Percentiles rank a stretch among this genome's conserved stretches.
These are phyloP conservation scores for Centruroides sculpturatus DNA, from an alignment of 1,140 invertebrate genomes.

Conservation along the genomic window DNA sequence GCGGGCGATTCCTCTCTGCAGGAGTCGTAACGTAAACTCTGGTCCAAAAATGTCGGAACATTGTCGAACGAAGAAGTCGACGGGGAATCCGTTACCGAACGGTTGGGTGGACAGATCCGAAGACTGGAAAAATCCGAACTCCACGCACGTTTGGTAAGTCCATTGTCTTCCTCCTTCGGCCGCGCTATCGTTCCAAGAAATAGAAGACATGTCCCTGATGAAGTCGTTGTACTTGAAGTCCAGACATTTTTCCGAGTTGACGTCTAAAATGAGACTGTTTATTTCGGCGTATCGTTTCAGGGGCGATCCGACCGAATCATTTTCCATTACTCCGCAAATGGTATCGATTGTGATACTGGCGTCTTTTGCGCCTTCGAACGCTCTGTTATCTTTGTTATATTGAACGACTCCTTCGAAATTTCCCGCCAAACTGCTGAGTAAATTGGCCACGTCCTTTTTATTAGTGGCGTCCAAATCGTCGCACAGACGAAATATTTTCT, in stretches of 20 bases:
- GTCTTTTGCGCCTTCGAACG: slow-evolving; percentile 40
- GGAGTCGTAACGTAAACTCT: slow-evolving; percentile 41
- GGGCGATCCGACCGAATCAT: slow-evolving; percentile 19
- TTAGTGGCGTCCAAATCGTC: slow-evolving; percentile 49
- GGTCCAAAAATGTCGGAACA: slow-evolving; percentile 63
- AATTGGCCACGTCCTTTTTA: slow-evolving; percentile 56
- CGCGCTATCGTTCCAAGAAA: too few species aligned
- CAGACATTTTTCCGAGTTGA: too few species aligned
- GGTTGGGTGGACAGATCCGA: slow-evolving; percentile 52
- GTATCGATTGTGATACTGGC: slow-evolving; percentile 63
- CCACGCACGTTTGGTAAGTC: slow-evolving; percentile 91
- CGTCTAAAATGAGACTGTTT: too few species aligned
- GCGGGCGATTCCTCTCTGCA: slow-evolving; percentile 42
- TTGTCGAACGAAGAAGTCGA: slow-evolving; percentile 60
- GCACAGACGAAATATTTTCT: slow-evolving; percentile 60
- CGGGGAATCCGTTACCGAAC: slow-evolving; percentile 59
- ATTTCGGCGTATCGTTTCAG: too few species aligned
- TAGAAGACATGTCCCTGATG: too few species aligned
- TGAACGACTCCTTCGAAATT: slow-evolving; percentile 70
- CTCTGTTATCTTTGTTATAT: slow-evolving; percentile 85
- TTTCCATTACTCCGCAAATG: slow-evolving; percentile 57
- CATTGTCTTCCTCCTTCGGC: slow-evolving; percentile 45
- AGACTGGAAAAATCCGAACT: slow-evolving; percentile 89
- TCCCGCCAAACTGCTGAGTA: slow-evolving; percentile 62
- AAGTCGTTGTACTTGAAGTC: too few species aligned